phyloP scores from a whole-genome alignment of 2,113 vertebrate genomes.

The Centropus unirufus region DNA sequence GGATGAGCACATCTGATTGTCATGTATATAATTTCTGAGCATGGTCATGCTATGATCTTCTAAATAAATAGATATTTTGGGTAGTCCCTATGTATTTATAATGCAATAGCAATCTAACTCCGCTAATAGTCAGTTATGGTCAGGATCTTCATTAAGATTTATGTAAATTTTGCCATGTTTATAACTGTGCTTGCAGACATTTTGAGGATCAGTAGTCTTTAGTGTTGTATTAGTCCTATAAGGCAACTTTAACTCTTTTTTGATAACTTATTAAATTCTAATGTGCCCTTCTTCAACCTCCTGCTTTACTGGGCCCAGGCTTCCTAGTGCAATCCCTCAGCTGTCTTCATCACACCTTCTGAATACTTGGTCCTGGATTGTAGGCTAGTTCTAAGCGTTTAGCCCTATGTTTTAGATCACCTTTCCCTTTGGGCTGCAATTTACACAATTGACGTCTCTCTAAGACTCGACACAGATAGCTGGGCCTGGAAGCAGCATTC shows the following conservation, averaged over 20 bases:
- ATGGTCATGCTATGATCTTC: background rate
- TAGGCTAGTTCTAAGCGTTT: background rate
- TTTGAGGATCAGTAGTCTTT: background rate
- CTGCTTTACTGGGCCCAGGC: background rate
- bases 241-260: background rate
- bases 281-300: background rate
- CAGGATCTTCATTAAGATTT: no score
- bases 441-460: background rate
- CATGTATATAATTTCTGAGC: background rate
- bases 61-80: background rate
- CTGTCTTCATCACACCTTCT: background rate
- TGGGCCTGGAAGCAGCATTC: background rate
- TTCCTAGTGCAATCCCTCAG: background rate
- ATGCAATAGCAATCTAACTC: background rate
- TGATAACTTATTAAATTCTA: background rate
- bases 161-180: background rate
- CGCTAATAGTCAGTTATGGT: background rate
- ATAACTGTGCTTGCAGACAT: background rate
- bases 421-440: background rate
- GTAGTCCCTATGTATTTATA: background rate
- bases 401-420: background rate
- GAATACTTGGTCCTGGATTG: background rate
- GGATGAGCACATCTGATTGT: background rate
- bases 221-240: background rate
- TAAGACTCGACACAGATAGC: background rate